Evolutionary conservation across 2,888 invertebrate genomes (phyloP).

Genomic region (Pandemis corylana): DNA sequence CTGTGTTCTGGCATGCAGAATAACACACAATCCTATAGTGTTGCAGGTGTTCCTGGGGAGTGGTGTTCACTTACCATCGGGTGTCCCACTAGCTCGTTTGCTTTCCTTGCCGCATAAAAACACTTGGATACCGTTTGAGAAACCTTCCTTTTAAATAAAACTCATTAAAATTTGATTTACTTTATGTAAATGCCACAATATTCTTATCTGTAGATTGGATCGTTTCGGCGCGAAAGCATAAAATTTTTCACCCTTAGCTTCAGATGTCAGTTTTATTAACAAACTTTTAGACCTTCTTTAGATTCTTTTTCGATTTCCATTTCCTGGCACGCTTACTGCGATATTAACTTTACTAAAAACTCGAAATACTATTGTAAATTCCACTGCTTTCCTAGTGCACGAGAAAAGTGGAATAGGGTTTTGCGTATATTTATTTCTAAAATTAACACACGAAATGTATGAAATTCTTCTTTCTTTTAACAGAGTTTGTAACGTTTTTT

Average conservation of each 20-base stretch:
- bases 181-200: not conserved
- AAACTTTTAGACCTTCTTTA: conserved; percentile 22
- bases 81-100: too few relatives aligned
- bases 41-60: too few relatives aligned
- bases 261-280: conserved; percentile 31
- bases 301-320: conserved; percentile 19
- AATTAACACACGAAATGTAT: too few relatives aligned
- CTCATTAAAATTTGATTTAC: not conserved
- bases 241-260: conserved; percentile 10
- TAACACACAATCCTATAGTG: too few relatives aligned
- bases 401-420: not conserved
- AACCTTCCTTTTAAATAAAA: not conserved
- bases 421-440: not conserved
- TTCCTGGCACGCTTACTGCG: conserved; percentile 6
- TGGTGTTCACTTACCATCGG: too few relatives aligned
- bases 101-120: too few relatives aligned
- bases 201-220: not conserved
- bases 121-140: too few relatives aligned
- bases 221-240: not conserved
- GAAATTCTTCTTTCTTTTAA: too few relatives aligned
- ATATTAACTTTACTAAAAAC: conserved; percentile 14
- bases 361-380: conserved; percentile 8
- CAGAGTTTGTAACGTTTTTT: too few relatives aligned
- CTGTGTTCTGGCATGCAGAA: too few relatives aligned
- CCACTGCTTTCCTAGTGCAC: not conserved